Evolutionary conservation across 2,113 vertebrate species (phyloP).

Genomic region (Spermophilus dauricus): DNA sequence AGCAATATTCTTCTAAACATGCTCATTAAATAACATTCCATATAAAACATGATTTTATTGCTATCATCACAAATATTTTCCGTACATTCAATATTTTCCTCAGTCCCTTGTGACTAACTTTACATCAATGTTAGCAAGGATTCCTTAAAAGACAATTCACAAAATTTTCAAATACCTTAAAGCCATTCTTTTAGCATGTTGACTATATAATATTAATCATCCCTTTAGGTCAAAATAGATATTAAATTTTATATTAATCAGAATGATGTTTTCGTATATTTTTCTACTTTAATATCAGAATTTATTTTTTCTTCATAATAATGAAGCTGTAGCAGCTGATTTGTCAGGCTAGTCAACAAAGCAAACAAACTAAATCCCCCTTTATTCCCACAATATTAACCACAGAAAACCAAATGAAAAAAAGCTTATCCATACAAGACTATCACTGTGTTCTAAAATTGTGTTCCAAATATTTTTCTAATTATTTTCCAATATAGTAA

Average conservation of each 20-base stretch:
- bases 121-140: conserved; percentile 33
- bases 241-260: conserved; percentile 49
- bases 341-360: conserved; percentile 27
- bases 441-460: not conserved
- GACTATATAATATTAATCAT: conserved; percentile 6
- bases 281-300: not conserved
- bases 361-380: not conserved
- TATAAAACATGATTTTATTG: conserved; percentile 71
- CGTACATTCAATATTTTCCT: conserved; percentile 57
- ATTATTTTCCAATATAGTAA: not conserved
- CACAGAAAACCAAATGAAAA: conserved; percentile 51
- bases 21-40: conserved; percentile 65
- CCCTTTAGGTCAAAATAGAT: not conserved
- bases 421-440: not conserved
- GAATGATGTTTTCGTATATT: not conserved
- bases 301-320: not conserved
- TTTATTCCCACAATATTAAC: not conserved
- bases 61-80: conserved; percentile 70
- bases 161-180: conserved; percentile 50
- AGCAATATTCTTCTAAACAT: conserved; percentile 69
- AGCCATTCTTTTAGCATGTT: conserved; percentile 39
- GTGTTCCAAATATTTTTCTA: not conserved
- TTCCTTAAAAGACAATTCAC: conserved; percentile 45
- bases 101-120: conserved; percentile 33
- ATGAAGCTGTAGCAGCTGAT: not conserved